Conservation (phyloP, 2,888 invertebrate species). For the Palloptera scutellata region DNA sequence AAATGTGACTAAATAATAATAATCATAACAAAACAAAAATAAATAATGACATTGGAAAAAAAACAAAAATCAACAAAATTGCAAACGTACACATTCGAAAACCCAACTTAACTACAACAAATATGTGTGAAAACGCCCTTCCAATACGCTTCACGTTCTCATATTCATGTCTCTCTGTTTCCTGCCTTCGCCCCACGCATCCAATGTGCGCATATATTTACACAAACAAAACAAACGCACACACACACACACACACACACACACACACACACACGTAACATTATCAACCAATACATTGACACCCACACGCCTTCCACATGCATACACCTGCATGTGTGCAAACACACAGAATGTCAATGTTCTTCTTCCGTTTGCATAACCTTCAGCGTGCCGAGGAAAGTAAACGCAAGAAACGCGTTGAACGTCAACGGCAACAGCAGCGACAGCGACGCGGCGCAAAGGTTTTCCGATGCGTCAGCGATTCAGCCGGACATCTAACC, state of each 20-base stretch:
- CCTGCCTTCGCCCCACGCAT: not conserved
- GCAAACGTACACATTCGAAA: too few relatives aligned
- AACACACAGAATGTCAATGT: slow-evolving; percentile 83
- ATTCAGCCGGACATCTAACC: slow-evolving; percentile 68
- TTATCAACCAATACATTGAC: not conserved
- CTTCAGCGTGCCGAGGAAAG: slow-evolving; percentile 85
- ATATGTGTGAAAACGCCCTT: too few relatives aligned
- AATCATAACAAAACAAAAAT: too few relatives aligned
- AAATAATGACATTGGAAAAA: too few relatives aligned
- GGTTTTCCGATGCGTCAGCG: slow-evolving; percentile 65
- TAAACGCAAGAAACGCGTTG: slow-evolving; percentile 71
- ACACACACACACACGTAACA: slow-evolving; percentile 2
- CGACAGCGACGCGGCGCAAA: slow-evolving; percentile 68
- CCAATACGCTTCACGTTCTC: too few relatives aligned
- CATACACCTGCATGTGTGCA: slow-evolving; percentile 13
- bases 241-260: slow-evolving; percentile 12
- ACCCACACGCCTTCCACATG: not conserved
- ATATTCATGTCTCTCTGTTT: too few relatives aligned
- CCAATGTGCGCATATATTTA: not conserved
- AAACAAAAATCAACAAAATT: too few relatives aligned
- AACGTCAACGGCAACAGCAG: slow-evolving; percentile 64
- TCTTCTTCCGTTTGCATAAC: slow-evolving; percentile 94
- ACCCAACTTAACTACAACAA: too few relatives aligned
- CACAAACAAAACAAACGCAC: slow-evolving; percentile 11
- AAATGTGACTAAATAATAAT: too few relatives aligned